Conservation (phyloP, 2,113 vertebrate genomes). For the Triplophysa tibetana region DNA sequence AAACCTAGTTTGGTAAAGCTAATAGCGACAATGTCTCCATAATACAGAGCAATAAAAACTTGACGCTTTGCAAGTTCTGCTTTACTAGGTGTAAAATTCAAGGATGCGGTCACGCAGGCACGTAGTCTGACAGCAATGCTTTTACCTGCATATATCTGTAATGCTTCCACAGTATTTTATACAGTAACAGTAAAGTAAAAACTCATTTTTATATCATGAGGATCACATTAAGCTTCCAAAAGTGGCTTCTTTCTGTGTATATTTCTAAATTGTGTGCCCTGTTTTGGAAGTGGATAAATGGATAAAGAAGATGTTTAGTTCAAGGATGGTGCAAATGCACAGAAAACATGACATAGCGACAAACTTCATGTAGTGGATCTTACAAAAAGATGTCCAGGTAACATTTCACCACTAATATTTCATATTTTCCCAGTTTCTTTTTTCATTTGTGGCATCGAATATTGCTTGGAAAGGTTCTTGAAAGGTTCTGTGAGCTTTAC, state of each 20-base stretch:
- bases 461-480: neutral
- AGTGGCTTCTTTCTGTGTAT: neutral
- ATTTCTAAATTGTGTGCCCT: neutral
- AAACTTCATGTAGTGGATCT: neutral
- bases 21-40: neutral
- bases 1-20: neutral
- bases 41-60: neutral
- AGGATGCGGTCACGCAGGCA: neutral
- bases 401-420: too few species aligned
- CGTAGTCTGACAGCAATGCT: too few species aligned
- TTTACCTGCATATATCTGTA: neutral
- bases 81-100: neutral
- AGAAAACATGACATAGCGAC: neutral
- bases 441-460: neutral
- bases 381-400: too few species aligned
- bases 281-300: neutral
- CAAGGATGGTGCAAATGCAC: neutral
- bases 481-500: neutral
- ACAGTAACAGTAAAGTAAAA: neutral
- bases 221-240: too few species aligned
- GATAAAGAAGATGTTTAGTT: neutral
- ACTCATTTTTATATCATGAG: too few species aligned
- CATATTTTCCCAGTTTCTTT: too few species aligned
- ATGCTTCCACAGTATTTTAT: neutral
- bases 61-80: neutral